These are phyloP conservation scores for Schlechtendalia chinensis DNA, from an alignment of 1,140 invertebrate genomes.

Conservation along the genomic window DNA sequence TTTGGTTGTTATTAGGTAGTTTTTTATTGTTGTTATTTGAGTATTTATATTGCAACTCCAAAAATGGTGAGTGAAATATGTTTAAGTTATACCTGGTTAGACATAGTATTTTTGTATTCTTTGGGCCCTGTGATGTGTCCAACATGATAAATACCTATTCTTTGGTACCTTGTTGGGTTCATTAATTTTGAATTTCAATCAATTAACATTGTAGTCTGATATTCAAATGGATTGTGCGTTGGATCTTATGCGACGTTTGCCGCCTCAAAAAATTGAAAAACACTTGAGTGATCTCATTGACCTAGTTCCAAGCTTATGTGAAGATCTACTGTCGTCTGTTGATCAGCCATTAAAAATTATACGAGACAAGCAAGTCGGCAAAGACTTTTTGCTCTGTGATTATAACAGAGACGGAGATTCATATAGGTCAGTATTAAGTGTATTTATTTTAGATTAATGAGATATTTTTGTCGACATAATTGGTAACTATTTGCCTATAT, in stretches of 20 bases:
- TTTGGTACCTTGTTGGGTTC: background rate
- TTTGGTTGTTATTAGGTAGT: background rate
- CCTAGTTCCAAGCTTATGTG: constrained; percentile 90
- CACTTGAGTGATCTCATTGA: constrained; percentile 97
- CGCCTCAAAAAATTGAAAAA: constrained; percentile 98
- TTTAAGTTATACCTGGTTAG: too few relatives aligned
- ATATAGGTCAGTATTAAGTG: constrained; percentile 70
- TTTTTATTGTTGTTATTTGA: background rate
- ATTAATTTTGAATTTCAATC: background rate
- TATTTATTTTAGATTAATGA: too few relatives aligned
- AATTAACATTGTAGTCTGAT: constrained; percentile 73
- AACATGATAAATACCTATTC: background rate
- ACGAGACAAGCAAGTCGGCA: constrained; percentile 88
- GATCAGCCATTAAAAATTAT: constrained; percentile 98
- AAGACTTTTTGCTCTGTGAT: constrained; percentile 97
- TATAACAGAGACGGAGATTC: constrained; percentile 99
- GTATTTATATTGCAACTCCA: background rate
- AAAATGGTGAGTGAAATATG: background rate
- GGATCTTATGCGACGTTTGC: constrained; percentile 96
- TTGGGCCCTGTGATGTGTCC: too few relatives aligned
- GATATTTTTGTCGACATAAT: background rate
- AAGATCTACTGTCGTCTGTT: constrained; percentile 95
- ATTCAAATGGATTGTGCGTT: constrained; percentile 97
- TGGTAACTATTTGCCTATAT: background rate
- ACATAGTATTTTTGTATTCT: background rate